Base-by-base conservation (phyloP, 2,113 vertebrate species). In the Dicrurus megarhynchus region DNA sequence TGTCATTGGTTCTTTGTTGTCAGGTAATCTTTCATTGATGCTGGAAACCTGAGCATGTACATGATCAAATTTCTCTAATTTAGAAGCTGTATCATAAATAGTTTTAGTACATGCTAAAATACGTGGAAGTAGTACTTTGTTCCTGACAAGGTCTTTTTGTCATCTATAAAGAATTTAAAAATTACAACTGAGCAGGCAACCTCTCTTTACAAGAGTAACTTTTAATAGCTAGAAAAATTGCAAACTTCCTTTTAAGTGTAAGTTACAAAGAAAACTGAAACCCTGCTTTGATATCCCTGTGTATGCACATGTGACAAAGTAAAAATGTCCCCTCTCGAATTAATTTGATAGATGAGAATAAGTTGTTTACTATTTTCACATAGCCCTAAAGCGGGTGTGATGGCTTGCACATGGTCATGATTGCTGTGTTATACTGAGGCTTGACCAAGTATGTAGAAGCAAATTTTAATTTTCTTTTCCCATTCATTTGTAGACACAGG, bases 101-200 rank as follows among this genome's bases (percentile, higher is more conserved):
- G n/a, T 77, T 90, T 90, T 80, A 93, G 55, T 86, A 59, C 46
- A 33, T 47, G 17, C 60, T 92, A 70, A 88, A 92, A 88, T 37
- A 83, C 37, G 65, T 61, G 50, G 60, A 95, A 70, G 50, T 32
- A 59, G 15, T 77, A 44, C 52, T 85, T 88, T 77, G 39, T 73
- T 96, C 64, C 68, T 95, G 83, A 84, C 76, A 92, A 91, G 33
- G 42, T 55, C 39, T 82, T 95, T 95, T 90, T 85, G 27, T 86
- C 64, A 55, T 61, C 79, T 83, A 67, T 61, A 85, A 88, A 89
- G 13, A 86, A 86, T 32, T 69, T 65, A 13, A 57, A 90, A 83
- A 92, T 69, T 80, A 35, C 37, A 92, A 13, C 61, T 65, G 6
- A 85, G 49, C 37, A 86, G 33, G 16, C 28, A 77, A 3, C 5